Evolutionary conservation across 2,888 invertebrate genomes (phyloP).

Genomic region (Erebia ligea): DNA sequence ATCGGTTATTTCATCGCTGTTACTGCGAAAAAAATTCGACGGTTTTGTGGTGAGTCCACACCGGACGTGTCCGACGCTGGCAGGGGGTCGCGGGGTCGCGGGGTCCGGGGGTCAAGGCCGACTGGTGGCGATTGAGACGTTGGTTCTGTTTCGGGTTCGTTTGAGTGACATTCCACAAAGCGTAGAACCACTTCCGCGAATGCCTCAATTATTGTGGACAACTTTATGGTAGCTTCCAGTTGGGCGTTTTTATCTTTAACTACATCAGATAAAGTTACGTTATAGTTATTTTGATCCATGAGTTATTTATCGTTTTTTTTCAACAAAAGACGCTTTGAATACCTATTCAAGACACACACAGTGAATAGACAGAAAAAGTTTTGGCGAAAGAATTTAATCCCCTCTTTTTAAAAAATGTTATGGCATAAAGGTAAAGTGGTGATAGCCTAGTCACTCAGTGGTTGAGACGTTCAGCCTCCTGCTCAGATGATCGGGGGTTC

Average conservation of each 20-base stretch:
- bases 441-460: too few species aligned
- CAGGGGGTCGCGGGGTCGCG: constrained; percentile 1
- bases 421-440: too few species aligned
- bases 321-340: too few species aligned
- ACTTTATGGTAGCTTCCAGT: neutral
- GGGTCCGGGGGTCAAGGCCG: constrained; percentile 42
- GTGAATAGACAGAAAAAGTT: too few species aligned
- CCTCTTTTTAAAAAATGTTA: too few species aligned
- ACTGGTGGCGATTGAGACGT: constrained; percentile 32
- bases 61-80: constrained; percentile 15
- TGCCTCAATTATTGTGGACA: neutral
- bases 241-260: neutral
- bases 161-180: constrained; percentile 27
- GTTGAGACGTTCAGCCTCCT: too few species aligned
- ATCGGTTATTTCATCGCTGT: neutral
- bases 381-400: too few species aligned
- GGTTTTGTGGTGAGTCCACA: constrained; percentile 27
- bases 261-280: neutral
- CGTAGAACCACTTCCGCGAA: constrained; percentile 8
- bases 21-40: constrained; percentile 24
- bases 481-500: too few species aligned
- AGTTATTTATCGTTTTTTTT: too few species aligned
- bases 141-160: constrained; percentile 16
- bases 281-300: too few species aligned
- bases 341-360: too few species aligned